Evolutionary conservation across 2,888 invertebrate genomes (phyloP).

Genomic region (Andrena camellia): DNA sequence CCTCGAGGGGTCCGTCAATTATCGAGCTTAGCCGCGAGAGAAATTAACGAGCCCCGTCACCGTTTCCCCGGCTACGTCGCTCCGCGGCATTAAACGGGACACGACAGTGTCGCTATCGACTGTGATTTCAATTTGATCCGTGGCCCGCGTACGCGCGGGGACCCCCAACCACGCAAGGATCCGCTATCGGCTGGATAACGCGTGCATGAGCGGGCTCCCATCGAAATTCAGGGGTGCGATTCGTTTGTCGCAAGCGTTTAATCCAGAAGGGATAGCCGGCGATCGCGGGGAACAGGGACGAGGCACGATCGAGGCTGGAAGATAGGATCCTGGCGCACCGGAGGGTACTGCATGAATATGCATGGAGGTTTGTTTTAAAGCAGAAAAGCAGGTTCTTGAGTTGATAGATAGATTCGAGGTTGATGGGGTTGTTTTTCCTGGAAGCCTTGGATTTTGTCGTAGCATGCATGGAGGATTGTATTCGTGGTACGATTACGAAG

Average conservation of each 20-base stretch:
- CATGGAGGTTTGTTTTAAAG: no score
- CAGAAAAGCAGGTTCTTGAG: no score
- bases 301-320: not conserved
- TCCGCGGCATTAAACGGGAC: slow-evolving; percentile 8
- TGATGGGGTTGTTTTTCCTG: not conserved
- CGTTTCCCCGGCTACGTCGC: not conserved
- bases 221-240: slow-evolving; percentile 23
- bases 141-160: not conserved
- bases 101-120: slow-evolving; percentile 28
- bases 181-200: slow-evolving; percentile 21
- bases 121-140: slow-evolving; percentile 38
- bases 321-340: not conserved
- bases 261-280: slow-evolving; percentile 1
- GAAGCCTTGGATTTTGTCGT: not conserved
- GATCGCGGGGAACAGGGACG: not conserved
- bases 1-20: slow-evolving; percentile 7
- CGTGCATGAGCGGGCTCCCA: not conserved
- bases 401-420: no score
- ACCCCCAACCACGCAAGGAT: slow-evolving; percentile 7
- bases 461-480: not conserved
- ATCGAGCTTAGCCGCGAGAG: not conserved
- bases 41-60: slow-evolving; percentile 15
- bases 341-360: no score
- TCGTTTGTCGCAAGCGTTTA: slow-evolving; percentile 29
- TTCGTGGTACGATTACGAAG: not conserved